A percentile compares a stretch with the other conserved stretches of the same genome.
Conservation (phyloP, 2,888 invertebrate species). For the Lasioglossum morio region DNA sequence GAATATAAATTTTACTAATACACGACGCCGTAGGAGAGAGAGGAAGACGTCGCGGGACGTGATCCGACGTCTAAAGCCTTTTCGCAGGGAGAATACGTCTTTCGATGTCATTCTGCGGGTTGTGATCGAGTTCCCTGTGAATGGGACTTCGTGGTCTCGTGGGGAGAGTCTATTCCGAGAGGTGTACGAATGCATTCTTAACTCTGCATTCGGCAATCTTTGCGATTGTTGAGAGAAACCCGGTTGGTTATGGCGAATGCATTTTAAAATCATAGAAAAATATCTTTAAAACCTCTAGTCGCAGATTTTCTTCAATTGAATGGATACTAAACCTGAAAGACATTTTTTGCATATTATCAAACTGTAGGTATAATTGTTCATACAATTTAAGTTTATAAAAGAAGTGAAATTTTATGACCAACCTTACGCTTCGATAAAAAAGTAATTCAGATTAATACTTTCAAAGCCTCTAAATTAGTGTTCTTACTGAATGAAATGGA, state of each 20-base stretch:
- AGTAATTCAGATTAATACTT: background rate
- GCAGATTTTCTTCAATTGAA: background rate
- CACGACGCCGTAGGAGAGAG: background rate
- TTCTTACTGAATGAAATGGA: background rate
- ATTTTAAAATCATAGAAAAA: background rate
- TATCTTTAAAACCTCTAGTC: background rate
- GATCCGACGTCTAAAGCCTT: background rate
- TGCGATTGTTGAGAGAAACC: slow-evolving; percentile 1
- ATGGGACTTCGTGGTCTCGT: background rate
- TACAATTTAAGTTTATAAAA: background rate
- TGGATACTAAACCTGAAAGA: background rate
- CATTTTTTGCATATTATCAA: background rate
- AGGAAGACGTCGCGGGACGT: background rate
- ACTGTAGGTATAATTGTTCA: background rate
- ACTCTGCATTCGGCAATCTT: background rate
- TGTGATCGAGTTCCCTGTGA: background rate
- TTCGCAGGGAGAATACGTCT: background rate
- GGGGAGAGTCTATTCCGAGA: background rate
- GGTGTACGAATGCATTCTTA: background rate
- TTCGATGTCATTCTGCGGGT: background rate
- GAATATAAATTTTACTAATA: slow-evolving; percentile 15
- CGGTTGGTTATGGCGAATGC: background rate
- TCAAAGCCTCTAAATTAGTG: background rate
- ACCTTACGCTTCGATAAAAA: background rate
- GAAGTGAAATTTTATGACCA: background rate